Conservation (phyloP, 2,113 vertebrate genomes). For the Gallinago paraguaiae region DNA sequence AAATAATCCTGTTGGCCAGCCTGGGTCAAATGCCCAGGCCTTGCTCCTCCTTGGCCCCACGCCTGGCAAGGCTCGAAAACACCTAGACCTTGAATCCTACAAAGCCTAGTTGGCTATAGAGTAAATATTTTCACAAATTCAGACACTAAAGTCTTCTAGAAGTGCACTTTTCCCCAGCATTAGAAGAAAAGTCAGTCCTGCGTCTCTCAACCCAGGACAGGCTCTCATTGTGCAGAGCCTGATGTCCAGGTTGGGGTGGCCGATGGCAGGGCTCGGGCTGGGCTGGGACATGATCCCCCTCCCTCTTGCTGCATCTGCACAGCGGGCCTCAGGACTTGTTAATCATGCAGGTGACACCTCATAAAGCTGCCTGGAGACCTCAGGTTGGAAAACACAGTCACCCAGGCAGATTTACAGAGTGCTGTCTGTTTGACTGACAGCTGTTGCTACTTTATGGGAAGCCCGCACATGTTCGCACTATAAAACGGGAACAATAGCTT, state of each 20-base stretch:
- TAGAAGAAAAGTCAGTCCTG: too few species aligned
- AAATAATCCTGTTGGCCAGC: too few species aligned
- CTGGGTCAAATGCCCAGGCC: too few species aligned
- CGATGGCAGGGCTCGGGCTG: neutral
- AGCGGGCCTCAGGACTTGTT: neutral
- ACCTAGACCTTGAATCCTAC: too few species aligned
- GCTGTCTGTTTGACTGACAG: conserved; percentile 40
- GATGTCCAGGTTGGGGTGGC: neutral
- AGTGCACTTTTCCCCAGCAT: too few species aligned
- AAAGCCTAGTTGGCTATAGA: too few species aligned
- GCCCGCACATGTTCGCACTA: neutral
- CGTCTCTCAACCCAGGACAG: too few species aligned
- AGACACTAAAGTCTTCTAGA: too few species aligned
- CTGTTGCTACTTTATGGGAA: neutral
- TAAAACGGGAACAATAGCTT: neutral
- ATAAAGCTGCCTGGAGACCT: conserved; percentile 55
- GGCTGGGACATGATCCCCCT: neutral
- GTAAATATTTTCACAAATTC: too few species aligned
- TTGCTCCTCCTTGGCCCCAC: too few species aligned
- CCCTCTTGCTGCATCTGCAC: neutral
- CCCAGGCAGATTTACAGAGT: conserved; percentile 52
- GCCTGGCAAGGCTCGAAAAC: too few species aligned
- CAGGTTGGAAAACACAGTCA: neutral
- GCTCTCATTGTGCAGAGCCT: neutral
- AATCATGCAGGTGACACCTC: conserved; percentile 43